A percentile compares a stretch with the other conserved stretches of the same genome.
phyloP scores from a whole-genome alignment of 2,888 invertebrate species.

The Flexamia atlantica region DNA sequence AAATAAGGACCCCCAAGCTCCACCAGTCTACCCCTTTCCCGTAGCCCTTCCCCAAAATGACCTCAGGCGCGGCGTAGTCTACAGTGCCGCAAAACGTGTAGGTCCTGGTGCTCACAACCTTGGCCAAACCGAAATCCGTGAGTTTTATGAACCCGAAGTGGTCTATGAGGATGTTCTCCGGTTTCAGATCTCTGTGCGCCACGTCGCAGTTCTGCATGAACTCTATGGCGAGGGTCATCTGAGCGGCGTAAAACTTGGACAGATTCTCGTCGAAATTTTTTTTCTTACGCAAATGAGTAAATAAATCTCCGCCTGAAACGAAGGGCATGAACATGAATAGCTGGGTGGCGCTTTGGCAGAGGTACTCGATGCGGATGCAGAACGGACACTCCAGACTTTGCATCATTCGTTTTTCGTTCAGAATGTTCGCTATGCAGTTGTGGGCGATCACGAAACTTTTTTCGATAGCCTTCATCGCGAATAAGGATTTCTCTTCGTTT shows the following conservation, averaged over 20 bases:
- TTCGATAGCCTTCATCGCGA: constrained; percentile 80
- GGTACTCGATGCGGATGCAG: constrained; percentile 89
- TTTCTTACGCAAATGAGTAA: constrained; percentile 84
- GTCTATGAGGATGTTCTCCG: constrained; percentile 94
- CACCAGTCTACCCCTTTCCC: constrained; percentile 98
- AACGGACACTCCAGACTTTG: constrained; percentile 94
- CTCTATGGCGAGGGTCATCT: constrained; percentile 93
- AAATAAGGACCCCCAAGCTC: constrained; percentile 93
- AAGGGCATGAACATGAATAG: constrained; percentile 92
- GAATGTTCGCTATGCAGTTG: constrained; percentile 80
- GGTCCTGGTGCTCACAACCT: constrained; percentile 77
- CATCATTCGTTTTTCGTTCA: constrained; percentile 91
- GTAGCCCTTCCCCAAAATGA: constrained; percentile 89
- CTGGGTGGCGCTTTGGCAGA: constrained; percentile 91
- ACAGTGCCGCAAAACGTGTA: constrained; percentile 80
- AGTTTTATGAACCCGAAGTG: constrained; percentile 84
- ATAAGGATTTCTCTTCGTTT: constrained; percentile 74
- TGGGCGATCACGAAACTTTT: constrained; percentile 81
- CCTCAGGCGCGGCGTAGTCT: constrained; percentile 79
- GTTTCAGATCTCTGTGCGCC: constrained; percentile 94
- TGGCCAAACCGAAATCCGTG: constrained; percentile 97
- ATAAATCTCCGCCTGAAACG: constrained; percentile 93
- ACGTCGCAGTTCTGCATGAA: constrained; percentile 93
- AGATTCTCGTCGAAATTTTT: constrained; percentile 78
- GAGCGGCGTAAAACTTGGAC: constrained; percentile 90